These are phyloP conservation scores for Lucinisca nassula DNA, from an alignment of 2,888 invertebrate genomes.

Conservation along the genomic window DNA sequence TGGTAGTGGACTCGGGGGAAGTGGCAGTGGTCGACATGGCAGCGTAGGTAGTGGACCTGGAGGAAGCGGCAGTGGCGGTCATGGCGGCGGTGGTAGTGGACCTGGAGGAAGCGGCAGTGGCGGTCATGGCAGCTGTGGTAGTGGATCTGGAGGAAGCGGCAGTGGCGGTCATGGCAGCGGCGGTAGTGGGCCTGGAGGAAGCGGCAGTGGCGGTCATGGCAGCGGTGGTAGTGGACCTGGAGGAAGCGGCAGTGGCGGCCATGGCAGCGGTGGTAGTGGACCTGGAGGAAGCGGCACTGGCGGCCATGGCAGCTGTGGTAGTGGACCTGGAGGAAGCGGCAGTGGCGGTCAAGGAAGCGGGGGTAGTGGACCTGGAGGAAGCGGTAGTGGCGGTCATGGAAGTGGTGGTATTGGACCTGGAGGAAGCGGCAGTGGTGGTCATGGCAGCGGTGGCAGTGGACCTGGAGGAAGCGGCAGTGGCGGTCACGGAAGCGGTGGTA, in stretches of 20 bases:
- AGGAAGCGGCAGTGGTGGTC: not conserved
- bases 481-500: not conserved
- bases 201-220: not conserved
- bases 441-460: not conserved
- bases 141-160: not conserved
- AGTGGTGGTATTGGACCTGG: not conserved
- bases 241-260: conserved; percentile 36
- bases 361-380: not conserved
- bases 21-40: not conserved
- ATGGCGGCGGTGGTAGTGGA: not conserved
- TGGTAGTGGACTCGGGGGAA: not conserved
- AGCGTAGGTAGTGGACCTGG: not conserved
- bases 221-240: conserved; percentile 39
- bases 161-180: not conserved
- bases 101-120: not conserved
- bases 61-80: not conserved
- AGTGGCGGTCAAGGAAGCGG: not conserved
- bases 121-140: not conserved
- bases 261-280: conserved; percentile 42
- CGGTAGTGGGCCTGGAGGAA: not conserved
- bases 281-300: not conserved
- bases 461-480: not conserved
- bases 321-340: conserved; percentile 33
- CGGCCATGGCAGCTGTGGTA: not conserved
- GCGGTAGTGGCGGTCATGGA: not conserved